These are phyloP conservation scores for Coracopsis vasa DNA, from an alignment of 2,113 vertebrate genomes.

Conservation along the genomic window DNA sequence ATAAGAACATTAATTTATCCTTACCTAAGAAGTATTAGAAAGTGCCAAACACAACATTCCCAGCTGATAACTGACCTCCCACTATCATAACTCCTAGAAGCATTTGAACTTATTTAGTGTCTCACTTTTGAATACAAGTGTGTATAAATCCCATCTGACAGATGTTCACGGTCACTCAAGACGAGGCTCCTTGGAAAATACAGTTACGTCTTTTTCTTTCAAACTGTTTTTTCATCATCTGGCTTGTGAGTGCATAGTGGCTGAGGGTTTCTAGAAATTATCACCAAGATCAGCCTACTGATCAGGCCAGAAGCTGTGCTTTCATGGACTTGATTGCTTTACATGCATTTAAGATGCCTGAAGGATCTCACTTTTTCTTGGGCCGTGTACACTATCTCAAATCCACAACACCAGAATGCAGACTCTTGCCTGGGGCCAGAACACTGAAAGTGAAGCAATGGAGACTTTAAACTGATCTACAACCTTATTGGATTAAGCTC, in stretches of 20 bases:
- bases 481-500: not conserved
- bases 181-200: not conserved
- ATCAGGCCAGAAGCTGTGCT: not conserved
- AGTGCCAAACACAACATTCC: not conserved
- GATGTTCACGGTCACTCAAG: not conserved
- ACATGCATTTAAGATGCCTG: not conserved
- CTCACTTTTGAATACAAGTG: not conserved
- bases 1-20: not conserved
- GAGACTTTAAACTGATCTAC: not conserved
- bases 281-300: not conserved
- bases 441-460: not conserved
- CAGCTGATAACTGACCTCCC: not conserved
- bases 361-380: rapidly evolving
- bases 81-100: not conserved
- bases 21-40: not conserved
- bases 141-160: not conserved
- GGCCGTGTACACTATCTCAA: not conserved
- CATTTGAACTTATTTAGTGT: not conserved
- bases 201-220: not conserved
- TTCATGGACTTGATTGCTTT: not conserved
- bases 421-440: not conserved
- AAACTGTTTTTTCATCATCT: not conserved
- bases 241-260: not conserved
- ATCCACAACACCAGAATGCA: not conserved
- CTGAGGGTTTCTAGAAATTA: not conserved